phyloP scores from a whole-genome alignment of 64 coral and sea anemone species.

The Stichodactyla mertensii region DNA sequence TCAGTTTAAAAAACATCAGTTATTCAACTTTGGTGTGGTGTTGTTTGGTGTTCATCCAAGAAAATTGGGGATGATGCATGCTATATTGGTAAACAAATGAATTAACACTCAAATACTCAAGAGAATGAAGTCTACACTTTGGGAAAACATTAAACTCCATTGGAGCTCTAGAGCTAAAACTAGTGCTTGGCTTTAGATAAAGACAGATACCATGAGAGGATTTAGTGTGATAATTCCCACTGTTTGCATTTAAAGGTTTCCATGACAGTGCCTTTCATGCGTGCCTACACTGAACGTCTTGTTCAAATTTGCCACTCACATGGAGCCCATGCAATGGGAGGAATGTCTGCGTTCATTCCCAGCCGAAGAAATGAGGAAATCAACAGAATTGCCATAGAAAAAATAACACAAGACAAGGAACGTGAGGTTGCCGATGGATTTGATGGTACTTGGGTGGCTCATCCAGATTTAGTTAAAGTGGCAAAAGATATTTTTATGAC shows the following conservation, averaged over 20 bases:
- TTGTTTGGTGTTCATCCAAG: no score
- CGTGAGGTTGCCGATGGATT: constrained; percentile 94
- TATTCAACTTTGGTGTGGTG: no score
- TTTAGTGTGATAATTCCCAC: no score
- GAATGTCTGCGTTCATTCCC: constrained; percentile 97
- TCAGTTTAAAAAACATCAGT: no score
- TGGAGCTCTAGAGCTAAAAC: no score
- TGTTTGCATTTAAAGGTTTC: constrained; percentile 45
- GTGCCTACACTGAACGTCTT: constrained; percentile 92
- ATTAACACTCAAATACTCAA: no score
- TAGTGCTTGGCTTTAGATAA: no score
- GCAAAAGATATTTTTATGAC: constrained; percentile 84
- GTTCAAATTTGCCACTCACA: constrained; percentile 91
- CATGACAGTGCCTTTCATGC: constrained; percentile 96
- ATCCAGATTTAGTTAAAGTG: constrained; percentile 83
- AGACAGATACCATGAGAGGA: no score
- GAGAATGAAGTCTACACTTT: no score
- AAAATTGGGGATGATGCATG: no score
- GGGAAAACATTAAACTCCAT: no score
- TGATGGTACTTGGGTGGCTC: constrained; percentile 98
- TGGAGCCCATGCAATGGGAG: constrained; percentile 97
- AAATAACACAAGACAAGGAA: constrained; percentile 89
- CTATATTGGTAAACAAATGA: no score
- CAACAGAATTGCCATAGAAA: constrained; percentile 79
- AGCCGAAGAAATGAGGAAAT: constrained; percentile 83